These are phyloP conservation scores for Dichetophora obliterata DNA, from an alignment of 2,888 invertebrate species.

Conservation along the genomic window DNA sequence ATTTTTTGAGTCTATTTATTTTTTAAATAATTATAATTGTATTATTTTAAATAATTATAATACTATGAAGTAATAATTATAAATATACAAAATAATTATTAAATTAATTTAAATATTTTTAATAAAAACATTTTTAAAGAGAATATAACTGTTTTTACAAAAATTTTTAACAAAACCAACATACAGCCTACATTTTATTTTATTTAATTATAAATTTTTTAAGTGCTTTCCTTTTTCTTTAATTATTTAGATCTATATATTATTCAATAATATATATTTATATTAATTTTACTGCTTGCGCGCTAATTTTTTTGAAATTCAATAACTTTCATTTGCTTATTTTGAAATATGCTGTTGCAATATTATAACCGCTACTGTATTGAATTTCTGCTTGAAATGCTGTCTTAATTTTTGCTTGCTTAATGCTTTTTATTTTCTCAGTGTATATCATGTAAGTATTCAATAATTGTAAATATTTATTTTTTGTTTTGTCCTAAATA, in stretches of 20 bases:
- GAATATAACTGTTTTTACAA: conserved; percentile 15
- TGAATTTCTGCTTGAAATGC: conserved; percentile 27
- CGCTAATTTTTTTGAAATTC: conserved; percentile 43
- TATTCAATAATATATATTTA: conserved; percentile 52
- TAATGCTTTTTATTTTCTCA: conserved; percentile 15
- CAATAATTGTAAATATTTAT: conserved; percentile 31
- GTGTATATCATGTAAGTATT: conserved; percentile 39
- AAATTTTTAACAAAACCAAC: conserved; percentile 39
- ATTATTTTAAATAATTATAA: no score
- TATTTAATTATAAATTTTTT: conserved; percentile 30
- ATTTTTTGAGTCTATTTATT: no score
- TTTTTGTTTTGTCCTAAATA: conserved; percentile 41
- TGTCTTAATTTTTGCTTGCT: conserved; percentile 10
- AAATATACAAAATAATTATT: no score
- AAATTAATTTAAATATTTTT: neutral
- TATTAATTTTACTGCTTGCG: conserved; percentile 43
- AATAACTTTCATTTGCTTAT: conserved; percentile 6
- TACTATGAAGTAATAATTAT: no score
- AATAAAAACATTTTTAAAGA: conserved; percentile 17
- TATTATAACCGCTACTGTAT: conserved; percentile 33
- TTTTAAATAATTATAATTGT: no score
- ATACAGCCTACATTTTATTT: conserved; percentile 39
- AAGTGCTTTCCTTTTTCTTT: conserved; percentile 27
- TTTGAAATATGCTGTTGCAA: conserved; percentile 3
- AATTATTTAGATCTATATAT: conserved; percentile 41